Evolutionary conservation across 53 echinoderm and acorn worm genomes (phyloP), one percentile per base, ranked within the genome.

Genomic region (Glandiceps talaboti): DNA sequence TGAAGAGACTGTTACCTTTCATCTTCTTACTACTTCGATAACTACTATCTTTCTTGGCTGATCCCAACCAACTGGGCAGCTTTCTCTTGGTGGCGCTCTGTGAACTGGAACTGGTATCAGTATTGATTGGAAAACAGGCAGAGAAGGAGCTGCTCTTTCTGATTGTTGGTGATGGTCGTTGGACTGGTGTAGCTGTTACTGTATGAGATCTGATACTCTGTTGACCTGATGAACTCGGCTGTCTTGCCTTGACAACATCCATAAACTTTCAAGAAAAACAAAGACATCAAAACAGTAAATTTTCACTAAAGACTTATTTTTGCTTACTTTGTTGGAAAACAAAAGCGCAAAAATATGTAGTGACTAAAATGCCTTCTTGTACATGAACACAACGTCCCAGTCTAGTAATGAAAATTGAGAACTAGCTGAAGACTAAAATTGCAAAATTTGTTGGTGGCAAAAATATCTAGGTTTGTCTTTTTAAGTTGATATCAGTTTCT

Each of bases 1-100:
- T 84, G 80, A 94, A 94, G 30, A 94, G 79, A 31, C 88, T 83
- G 27, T 86, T 91, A 28, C 83, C 87, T 74, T 93, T 93, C 1
- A 83, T 32, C 26, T 91, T 91, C 74, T 72, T 91, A 74, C 75
- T 27, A 1, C 10, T 79, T 83, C 14, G 29, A 25, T 28, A 77
- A 1, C 26, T 73, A 74, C 82, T 88, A 30, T 80, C 83, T 81
- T 88, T 91, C 80, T 94, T 91, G 29, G 77, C 87, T 14, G 91
- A 76, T 1, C 83, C 45, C 27, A 91, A 33, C 88, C 91, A 87
- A 72, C 28, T 83, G 1, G 91, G 87, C 14, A 88, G 76, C 76
- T 94, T 91, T 12, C 88, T 83, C 78, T 88, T 91, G 25, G 79
- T 72, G 26, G 75, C 81, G 33, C 82, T 80, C 1, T 84, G 85